These are phyloP conservation scores for Okamejei kenojei DNA, from an alignment of 2,797 vertebrate species.

Conservation along the genomic window DNA sequence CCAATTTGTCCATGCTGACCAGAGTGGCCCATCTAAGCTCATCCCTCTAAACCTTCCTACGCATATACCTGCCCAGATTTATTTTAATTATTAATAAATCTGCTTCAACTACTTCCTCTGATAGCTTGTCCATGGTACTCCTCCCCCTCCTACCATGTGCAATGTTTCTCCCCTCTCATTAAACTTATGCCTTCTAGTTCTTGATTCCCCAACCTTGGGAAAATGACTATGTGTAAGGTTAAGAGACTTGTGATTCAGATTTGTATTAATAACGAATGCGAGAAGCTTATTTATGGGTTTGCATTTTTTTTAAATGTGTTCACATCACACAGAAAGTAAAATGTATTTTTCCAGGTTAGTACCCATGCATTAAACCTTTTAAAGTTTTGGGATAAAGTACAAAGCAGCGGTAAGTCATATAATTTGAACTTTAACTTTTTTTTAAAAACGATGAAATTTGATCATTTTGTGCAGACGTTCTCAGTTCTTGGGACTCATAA, in stretches of 20 bases:
- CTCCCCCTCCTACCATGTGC: too few relatives aligned
- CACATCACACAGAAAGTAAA: constrained; percentile 52
- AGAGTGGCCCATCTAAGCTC: too few relatives aligned
- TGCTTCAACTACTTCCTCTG: too few relatives aligned
- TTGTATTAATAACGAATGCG: constrained; percentile 58
- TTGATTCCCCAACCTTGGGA: too few relatives aligned
- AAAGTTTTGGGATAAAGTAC: background rate
- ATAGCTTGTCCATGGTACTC: too few relatives aligned
- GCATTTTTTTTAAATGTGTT: constrained; percentile 54
- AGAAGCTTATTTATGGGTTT: constrained; percentile 52
- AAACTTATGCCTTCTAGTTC: too few relatives aligned
- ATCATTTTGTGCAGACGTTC: constrained; percentile 9
- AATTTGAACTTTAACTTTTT: background rate
- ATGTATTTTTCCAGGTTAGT: background rate
- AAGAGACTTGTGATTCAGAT: constrained; percentile 56
- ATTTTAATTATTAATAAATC: too few relatives aligned
- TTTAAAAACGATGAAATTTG: background rate
- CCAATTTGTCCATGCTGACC: too few relatives aligned
- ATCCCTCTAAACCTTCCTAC: too few relatives aligned
- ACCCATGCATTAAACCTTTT: background rate
- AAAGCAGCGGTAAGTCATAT: background rate
- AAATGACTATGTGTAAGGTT: constrained; percentile 47
- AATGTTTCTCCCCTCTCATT: too few relatives aligned
- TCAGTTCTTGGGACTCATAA: background rate
- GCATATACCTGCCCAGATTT: too few relatives aligned